These are phyloP conservation scores for Teleiodes luculella DNA, from an alignment of 2,888 invertebrate genomes.

Conservation along the genomic window DNA sequence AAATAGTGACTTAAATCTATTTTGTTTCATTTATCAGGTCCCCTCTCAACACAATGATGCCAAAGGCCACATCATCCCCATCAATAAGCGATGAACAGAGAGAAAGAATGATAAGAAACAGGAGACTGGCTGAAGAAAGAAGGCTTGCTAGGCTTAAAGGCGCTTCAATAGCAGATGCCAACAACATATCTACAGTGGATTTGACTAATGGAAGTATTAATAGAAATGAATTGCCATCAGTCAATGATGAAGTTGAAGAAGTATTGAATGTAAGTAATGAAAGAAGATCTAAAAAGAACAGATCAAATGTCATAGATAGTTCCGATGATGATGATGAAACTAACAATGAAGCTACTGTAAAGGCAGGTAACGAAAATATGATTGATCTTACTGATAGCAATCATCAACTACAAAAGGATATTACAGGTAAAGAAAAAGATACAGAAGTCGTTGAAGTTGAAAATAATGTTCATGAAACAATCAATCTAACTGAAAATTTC, in stretches of 20 bases:
- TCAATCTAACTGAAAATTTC: background rate
- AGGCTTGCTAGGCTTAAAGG: conserved; percentile 72
- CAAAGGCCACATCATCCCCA: conserved; percentile 67
- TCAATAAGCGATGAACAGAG: conserved; percentile 80
- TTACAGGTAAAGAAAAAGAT: background rate
- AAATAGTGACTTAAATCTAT: background rate
- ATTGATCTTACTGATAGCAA: background rate
- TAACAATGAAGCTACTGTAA: conserved; percentile 33
- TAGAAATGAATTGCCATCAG: background rate
- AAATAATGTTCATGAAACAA: background rate
- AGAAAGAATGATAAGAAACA: conserved; percentile 83
- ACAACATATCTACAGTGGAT: background rate
- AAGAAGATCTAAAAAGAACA: conserved; percentile 27
- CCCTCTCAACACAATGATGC: conserved; percentile 34
- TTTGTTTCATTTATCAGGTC: conserved; percentile 53
- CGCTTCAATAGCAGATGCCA: conserved; percentile 10
- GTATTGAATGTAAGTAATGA: conserved; percentile 12
- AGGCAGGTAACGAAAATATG: conserved; percentile 2
- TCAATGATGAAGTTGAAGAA: background rate
- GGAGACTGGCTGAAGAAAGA: conserved; percentile 81
- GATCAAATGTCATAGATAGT: conserved; percentile 33
- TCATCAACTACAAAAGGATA: background rate
- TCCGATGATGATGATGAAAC: conserved; percentile 36
- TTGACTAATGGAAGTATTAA: background rate
- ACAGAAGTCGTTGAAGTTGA: background rate